Evolutionary conservation across 2,888 invertebrate genomes (phyloP).

Genomic region (Machimus atricapillus): DNA sequence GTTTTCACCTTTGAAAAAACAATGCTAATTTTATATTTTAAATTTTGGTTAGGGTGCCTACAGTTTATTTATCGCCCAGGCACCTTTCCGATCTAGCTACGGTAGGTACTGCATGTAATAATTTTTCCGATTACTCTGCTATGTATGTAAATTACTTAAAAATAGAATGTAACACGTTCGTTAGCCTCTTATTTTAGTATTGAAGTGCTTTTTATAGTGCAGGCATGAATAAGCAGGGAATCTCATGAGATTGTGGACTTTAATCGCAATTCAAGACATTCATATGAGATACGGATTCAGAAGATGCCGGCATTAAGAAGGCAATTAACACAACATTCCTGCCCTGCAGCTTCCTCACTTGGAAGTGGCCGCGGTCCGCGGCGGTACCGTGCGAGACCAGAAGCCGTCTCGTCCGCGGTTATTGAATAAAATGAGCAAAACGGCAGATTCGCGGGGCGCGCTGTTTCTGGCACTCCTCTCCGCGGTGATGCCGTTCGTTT

Average conservation of each 20-base stretch:
- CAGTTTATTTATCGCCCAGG: too few species aligned
- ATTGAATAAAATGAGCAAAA: background rate
- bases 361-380: background rate
- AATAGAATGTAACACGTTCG: too few species aligned
- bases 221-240: too few species aligned
- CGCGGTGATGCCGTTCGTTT: background rate
- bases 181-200: too few species aligned
- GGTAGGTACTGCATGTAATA: too few species aligned
- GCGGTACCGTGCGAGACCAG: background rate
- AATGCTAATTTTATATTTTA: too few species aligned
- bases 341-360: background rate
- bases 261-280: background rate
- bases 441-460: background rate
- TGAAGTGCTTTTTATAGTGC: too few species aligned
- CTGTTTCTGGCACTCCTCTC: background rate
- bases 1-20: too few species aligned
- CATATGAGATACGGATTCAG: background rate
- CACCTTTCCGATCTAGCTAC: too few species aligned
- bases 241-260: background rate
- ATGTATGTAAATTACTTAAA: too few species aligned
- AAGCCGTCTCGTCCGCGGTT: background rate
- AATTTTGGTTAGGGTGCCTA: too few species aligned
- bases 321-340: background rate
- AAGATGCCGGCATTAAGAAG: background rate
- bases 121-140: too few species aligned